Evolutionary conservation across 2,797 vertebrate genomes (phyloP), one percentile per base, ranked within the genome.

Genomic region (Sebastes steindachneri): DNA sequence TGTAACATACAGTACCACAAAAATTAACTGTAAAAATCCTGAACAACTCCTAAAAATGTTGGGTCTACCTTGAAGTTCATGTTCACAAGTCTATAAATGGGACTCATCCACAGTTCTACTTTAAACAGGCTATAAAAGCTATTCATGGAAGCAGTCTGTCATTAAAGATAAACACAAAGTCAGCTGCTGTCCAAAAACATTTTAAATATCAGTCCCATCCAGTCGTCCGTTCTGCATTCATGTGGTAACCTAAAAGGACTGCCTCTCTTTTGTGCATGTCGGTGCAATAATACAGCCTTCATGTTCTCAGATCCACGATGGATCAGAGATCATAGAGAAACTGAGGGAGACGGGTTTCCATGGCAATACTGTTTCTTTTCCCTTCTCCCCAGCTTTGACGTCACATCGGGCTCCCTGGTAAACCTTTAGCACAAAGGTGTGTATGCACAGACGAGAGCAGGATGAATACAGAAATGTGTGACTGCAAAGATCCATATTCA

Each of bases 341-440:
- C 75, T 33, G 80, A 89, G 90, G 85, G 87, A 95, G 89, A 91
- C 74, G 57, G 89, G 95, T 96, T 96, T 93, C 95, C 94, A 96
- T 95, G 93, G 93, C 90, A 92, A 96, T 94, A 51, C 68, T 69
- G 72, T 77, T 74, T 88, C 35, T 80, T 86, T 76, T 83, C 72
- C 54, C 86, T 84, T 81, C 85, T 71, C 76, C 68, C 48, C 78
- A 64, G 79, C 48, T 80, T 26, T 92, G 92, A 95, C 93, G 91
- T 95, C 94, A 96, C 91, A 15, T 62, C 65, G 59, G 87, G 75
- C 86, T 89, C 84, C 77, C 80, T 84, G 86, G 77, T 91, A 88
- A 95, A 93, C 91, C 90, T 90, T 85, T 69, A 75, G 81, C 85
- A 80, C 74, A 70, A 79, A 91, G 84, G 85, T 88, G 87, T 76